Evolutionary conservation across 2,888 invertebrate genomes (phyloP).

Genomic region (Malthinus flaveolus): DNA sequence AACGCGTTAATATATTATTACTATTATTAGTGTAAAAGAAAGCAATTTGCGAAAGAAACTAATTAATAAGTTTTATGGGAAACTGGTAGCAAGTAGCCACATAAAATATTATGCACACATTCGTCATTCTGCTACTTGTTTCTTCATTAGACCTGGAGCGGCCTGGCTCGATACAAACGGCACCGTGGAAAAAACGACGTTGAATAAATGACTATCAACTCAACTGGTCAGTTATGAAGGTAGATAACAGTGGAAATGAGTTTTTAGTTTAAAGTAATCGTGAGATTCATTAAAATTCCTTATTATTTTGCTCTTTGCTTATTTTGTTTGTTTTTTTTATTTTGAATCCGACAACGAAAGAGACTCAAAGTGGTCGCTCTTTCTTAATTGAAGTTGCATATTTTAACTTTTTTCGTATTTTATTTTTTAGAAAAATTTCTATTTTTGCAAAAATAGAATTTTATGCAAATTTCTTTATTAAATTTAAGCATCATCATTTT

Average conservation of each 20-base stretch:
- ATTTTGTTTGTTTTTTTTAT: not conserved
- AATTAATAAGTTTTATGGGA: slow-evolving; percentile 38
- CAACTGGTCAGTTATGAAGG: slow-evolving; percentile 31
- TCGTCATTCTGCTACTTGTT: slow-evolving; percentile 43
- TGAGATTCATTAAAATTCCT: slow-evolving; percentile 28
- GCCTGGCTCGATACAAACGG: slow-evolving; percentile 39
- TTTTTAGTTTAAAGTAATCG: slow-evolving; percentile 21
- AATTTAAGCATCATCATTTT: too few relatives aligned
- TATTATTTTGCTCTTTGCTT: slow-evolving; percentile 22
- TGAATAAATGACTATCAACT: slow-evolving; percentile 38
- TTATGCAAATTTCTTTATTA: too few relatives aligned
- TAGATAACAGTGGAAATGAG: slow-evolving; percentile 30
- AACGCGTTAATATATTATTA: not conserved
- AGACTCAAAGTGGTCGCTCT: not conserved
- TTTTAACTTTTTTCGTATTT: too few relatives aligned
- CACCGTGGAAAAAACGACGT: slow-evolving; percentile 42
- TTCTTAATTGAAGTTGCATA: too few relatives aligned
- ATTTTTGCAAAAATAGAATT: too few relatives aligned
- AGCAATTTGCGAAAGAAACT: slow-evolving; percentile 36
- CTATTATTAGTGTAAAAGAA: slow-evolving; percentile 6
- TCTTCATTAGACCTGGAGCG: slow-evolving; percentile 43
- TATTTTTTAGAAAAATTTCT: too few relatives aligned
- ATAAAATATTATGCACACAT: slow-evolving; percentile 42
- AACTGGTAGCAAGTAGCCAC: slow-evolving; percentile 38
- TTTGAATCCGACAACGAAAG: slow-evolving; percentile 1